phyloP scores from a whole-genome alignment of 2,888 invertebrate genomes.

The Barypeithes pellucidus region DNA sequence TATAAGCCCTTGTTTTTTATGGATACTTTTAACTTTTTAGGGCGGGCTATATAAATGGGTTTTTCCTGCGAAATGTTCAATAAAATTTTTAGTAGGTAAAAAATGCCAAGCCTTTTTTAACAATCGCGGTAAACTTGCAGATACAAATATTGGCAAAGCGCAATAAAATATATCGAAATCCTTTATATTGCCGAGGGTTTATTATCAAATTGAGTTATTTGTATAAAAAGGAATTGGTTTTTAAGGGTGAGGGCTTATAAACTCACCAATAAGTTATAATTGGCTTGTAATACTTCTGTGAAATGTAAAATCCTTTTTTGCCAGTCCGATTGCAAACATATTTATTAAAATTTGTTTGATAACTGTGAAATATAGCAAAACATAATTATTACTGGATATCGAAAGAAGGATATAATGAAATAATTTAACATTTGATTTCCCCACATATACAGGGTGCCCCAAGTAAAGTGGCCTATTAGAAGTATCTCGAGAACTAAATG shows the following conservation, averaged over 20 bases:
- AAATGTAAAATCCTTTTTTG: not conserved
- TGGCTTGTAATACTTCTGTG: slow-evolving; percentile 1
- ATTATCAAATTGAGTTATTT: slow-evolving; percentile 21
- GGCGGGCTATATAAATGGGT: slow-evolving; percentile 7
- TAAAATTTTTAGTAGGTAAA: slow-evolving; percentile 27
- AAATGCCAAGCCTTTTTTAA: slow-evolving; percentile 18
- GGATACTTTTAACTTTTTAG: slow-evolving; percentile 26
- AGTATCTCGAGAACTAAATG: no score
- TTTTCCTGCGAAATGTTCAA: slow-evolving; percentile 3
- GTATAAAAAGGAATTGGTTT: not conserved
- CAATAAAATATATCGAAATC: slow-evolving; percentile 21
- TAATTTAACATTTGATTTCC: no score
- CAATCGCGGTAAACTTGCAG: not conserved
- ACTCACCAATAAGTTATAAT: not conserved
- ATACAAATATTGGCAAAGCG: slow-evolving; percentile 10
- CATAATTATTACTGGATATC: no score
- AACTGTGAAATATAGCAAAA: no score
- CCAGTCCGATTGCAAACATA: not conserved
- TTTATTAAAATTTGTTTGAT: no score
- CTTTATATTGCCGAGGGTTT: slow-evolving; percentile 5
- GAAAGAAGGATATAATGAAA: no score
- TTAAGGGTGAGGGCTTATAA: not conserved
- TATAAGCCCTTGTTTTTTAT: slow-evolving; percentile 25
- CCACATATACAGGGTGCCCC: no score
- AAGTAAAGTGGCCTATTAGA: no score